Conservation (phyloP, 2,113 vertebrate species). For the Eretmochelys imbricata region DNA sequence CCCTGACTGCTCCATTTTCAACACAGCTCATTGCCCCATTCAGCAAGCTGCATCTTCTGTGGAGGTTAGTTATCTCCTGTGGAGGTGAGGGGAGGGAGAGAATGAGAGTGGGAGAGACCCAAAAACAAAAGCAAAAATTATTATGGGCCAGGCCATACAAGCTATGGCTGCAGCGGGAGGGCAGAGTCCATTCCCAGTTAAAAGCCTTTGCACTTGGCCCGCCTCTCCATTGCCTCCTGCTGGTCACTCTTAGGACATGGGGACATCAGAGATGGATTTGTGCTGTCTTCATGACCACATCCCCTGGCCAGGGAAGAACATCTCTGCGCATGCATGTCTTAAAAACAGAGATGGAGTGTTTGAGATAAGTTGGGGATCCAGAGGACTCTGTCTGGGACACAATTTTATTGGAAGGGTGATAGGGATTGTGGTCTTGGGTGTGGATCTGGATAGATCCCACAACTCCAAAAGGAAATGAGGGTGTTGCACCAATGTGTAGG, state of each 20-base stretch:
- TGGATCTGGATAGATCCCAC: not conserved
- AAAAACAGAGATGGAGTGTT: not conserved
- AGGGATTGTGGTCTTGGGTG: not conserved
- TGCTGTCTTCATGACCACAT: not conserved
- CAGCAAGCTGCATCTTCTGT: not conserved
- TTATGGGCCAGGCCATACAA: not conserved
- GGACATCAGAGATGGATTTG: not conserved
- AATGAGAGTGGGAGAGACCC: not conserved
- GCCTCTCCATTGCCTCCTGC: not conserved
- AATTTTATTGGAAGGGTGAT: not conserved
- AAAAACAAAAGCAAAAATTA: not conserved
- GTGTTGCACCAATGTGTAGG: not conserved
- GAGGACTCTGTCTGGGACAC: not conserved
- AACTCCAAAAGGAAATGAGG: not conserved
- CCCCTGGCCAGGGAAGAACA: not conserved
- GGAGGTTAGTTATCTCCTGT: not conserved
- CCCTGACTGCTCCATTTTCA: not conserved
- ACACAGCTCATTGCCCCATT: not conserved
- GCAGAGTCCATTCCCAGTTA: not conserved
- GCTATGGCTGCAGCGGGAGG: rapidly evolving
- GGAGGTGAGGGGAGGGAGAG: not conserved
- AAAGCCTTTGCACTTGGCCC: rapidly evolving
- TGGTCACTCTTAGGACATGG: not conserved
- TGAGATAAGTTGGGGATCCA: rapidly evolving
- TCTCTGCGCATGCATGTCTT: not conserved